phyloP scores from a whole-genome alignment of 2,113 vertebrate genomes.

The Cyanoramphus novaezelandiae region DNA sequence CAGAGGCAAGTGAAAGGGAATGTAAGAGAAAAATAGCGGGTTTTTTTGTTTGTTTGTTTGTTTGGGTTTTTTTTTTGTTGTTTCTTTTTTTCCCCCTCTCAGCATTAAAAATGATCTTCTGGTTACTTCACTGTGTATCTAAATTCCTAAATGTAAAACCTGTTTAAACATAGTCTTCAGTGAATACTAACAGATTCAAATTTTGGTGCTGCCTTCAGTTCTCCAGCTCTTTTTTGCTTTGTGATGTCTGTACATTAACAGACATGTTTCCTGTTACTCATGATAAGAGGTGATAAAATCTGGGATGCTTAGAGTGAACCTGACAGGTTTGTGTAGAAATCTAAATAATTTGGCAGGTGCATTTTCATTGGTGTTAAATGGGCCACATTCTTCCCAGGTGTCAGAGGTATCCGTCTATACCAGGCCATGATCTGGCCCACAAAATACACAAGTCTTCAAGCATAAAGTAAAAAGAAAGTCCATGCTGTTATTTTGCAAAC shows the following conservation, averaged over 20 bases:
- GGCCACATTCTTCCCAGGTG: background rate
- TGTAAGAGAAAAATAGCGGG: background rate
- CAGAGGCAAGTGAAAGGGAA: background rate
- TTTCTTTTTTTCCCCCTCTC: too few relatives aligned
- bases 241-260: background rate
- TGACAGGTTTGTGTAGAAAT: background rate
- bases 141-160: background rate
- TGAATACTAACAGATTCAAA: background rate
- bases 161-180: background rate
- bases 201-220: background rate
- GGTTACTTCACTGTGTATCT: background rate
- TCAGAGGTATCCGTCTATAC: background rate
- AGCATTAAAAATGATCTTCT: background rate
- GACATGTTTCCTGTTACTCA: background rate
- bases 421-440: background rate
- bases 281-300: background rate
- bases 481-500: background rate
- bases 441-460: background rate
- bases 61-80: accelerated
- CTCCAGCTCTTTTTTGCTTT: background rate
- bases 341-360: background rate
- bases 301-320: background rate
- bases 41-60: too few relatives aligned
- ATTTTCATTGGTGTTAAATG: background rate
- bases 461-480: background rate